Percentiles rank a stretch among this genome's conserved stretches.
Evolutionary conservation across 2,888 invertebrate species (phyloP).

Genomic region (Himalopsyche anomala): DNA sequence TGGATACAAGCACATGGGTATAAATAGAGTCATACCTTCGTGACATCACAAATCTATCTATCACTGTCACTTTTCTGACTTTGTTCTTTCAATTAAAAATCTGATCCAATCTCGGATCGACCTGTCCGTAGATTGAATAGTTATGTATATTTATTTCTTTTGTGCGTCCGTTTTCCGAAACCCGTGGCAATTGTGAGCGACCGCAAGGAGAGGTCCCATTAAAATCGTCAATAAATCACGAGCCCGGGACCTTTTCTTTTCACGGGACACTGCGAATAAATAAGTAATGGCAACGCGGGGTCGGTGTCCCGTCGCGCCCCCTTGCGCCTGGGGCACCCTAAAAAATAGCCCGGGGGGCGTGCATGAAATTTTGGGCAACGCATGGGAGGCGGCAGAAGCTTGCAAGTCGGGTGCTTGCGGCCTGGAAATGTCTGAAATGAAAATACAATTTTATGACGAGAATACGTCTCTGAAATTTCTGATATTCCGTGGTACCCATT

Average conservation of each 20-base stretch:
- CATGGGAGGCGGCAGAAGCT: background rate
- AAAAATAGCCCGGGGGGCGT: conserved; percentile 38
- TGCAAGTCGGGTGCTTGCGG: background rate
- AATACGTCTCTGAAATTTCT: too few species aligned
- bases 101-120: background rate
- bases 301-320: conserved; percentile 38
- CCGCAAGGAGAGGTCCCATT: conserved; percentile 44
- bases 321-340: conserved; percentile 43
- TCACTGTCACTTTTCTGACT: too few species aligned
- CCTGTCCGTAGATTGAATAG: background rate
- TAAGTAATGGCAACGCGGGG: conserved; percentile 59
- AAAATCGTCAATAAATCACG: conserved; percentile 57
- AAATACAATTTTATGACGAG: too few species aligned
- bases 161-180: background rate
- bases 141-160: background rate
- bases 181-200: background rate
- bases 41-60: too few species aligned
- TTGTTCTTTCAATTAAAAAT: background rate
- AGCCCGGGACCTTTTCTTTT: conserved; percentile 53
- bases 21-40: too few species aligned
- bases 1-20: too few species aligned
- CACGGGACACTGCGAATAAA: conserved; percentile 64
- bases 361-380: conserved; percentile 35
- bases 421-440: background rate
- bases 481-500: too few species aligned